Evolutionary conservation across 2,113 vertebrate species (phyloP).

Genomic region (Ifrita kowaldi): DNA sequence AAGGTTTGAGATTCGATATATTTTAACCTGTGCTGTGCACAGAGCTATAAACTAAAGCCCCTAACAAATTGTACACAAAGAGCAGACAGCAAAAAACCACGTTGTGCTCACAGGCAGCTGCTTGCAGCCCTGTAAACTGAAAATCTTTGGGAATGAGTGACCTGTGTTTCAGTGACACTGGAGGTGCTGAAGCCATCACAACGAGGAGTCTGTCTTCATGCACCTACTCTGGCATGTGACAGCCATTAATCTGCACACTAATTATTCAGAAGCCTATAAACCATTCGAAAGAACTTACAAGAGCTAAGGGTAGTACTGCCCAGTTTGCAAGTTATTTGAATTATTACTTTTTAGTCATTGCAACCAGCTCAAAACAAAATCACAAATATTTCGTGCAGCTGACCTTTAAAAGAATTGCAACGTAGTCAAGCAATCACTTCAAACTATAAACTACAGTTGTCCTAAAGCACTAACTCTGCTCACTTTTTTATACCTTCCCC

Average conservation of each 20-base stretch:
- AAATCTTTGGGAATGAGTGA: neutral
- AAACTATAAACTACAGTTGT: constrained; percentile 15
- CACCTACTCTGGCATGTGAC: neutral
- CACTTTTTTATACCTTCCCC: constrained; percentile 22
- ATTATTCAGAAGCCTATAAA: neutral
- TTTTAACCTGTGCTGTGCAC: constrained; percentile 64
- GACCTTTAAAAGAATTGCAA: constrained; percentile 3
- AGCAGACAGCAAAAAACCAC: constrained; percentile 42
- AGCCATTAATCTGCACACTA: neutral
- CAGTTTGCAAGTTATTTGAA: neutral
- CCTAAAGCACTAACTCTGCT: neutral
- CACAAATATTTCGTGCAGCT: neutral
- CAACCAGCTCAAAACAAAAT: constrained; percentile 8
- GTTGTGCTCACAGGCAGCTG: constrained; percentile 24
- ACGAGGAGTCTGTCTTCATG: neutral
- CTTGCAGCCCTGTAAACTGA: neutral
- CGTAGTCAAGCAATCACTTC: neutral
- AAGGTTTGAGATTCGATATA: constrained; percentile 55
- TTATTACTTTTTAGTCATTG: neutral
- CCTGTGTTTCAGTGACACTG: neutral
- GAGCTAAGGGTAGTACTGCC: neutral
- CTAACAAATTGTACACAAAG: constrained; percentile 45
- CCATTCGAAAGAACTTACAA: neutral
- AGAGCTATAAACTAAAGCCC: constrained; percentile 66
- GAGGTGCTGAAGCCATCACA: neutral